Conservation (phyloP, 2,113 vertebrate species). For the Nibea coibor region DNA sequence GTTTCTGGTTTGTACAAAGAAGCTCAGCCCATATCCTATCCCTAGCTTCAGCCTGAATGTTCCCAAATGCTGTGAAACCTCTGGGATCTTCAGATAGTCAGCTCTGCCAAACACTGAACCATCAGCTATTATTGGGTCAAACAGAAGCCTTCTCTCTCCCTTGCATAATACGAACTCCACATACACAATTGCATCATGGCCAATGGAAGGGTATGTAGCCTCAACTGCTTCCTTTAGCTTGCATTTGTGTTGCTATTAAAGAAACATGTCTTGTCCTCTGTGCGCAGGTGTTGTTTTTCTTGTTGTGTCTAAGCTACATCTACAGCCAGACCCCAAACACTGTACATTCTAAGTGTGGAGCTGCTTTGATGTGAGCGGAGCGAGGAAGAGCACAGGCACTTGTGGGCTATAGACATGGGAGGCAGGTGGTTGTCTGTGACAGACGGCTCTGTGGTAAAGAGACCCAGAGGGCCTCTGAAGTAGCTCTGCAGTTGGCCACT, state of each 20-base stretch:
- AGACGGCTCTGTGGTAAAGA: slow-evolving; percentile 75
- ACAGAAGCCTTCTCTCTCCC: slow-evolving; percentile 35
- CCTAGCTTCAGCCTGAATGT: slow-evolving; percentile 37
- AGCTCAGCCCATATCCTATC: slow-evolving; percentile 42
- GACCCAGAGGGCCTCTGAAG: slow-evolving; percentile 76
- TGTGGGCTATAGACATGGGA: slow-evolving; percentile 65
- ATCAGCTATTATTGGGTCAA: slow-evolving; percentile 61
- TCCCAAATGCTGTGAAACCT: slow-evolving; percentile 48
- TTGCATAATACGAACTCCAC: slow-evolving; percentile 33
- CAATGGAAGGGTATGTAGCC: slow-evolving; percentile 7
- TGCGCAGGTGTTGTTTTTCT: slow-evolving; percentile 38
- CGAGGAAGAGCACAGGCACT: slow-evolving; percentile 60
- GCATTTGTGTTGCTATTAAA: slow-evolving; percentile 33
- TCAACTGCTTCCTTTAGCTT: slow-evolving; percentile 19
- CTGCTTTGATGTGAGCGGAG: slow-evolving; percentile 68
- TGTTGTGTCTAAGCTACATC: slow-evolving; percentile 52
- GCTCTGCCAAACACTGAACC: slow-evolving; percentile 57
- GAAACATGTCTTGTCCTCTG: slow-evolving; percentile 40
- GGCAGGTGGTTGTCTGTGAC: slow-evolving; percentile 78
- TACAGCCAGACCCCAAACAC: slow-evolving; percentile 57
- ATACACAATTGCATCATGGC: slow-evolving; percentile 39
- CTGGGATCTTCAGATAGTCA: slow-evolving; percentile 38
- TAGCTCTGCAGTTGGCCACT: slow-evolving; percentile 58
- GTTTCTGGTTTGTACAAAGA: slow-evolving; percentile 63
- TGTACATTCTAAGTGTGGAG: slow-evolving; percentile 38